Evolutionary conservation across 2,113 vertebrate species (phyloP), one percentile per base, ranked within the genome.

Genomic region (Acinonyx jubatus): DNA sequence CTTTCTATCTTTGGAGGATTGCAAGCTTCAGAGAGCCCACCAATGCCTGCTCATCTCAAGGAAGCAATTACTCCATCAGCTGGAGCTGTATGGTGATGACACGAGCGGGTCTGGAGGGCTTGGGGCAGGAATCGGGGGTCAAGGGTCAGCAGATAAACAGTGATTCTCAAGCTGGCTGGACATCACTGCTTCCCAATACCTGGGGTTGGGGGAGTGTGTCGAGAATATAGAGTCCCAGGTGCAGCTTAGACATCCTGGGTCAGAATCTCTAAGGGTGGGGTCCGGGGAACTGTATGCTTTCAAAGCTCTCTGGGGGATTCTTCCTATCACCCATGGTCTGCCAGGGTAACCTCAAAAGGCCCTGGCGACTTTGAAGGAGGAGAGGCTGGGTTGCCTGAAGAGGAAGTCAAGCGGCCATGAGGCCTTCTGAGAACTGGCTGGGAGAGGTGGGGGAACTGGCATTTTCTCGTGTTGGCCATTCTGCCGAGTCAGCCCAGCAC

Each of bases 401-500:
- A 94, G 80, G 66, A 89, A 82, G 23, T 55, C 4, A 68, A 78
- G 1, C 12, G 12, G 71, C 82, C 52, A 29, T 16, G 55, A 79
- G 73, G 55, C 33, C 83, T 92, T 79, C 66, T 8, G 23, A 85
- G 61, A 76, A n/a, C 73, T 14, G 19, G n/a, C 74, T 68, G 27
- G 84, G 91, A 65, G 66, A 90, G 76, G n/a, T 11, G 3, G 7
- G 14, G 45, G 48, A 66, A 76, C 52, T 74, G 73, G 89, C 68
- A 82, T 50, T 88, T 82, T 92, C 94, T 85, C 25, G 8, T 21
- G 0, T 29, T 84, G 68, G 65, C 57, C 3, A 31, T 97, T 97
- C 94, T 96, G 96, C 97, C 0, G 4, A 96, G 79, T 98, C 96
- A 96, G 97, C 93, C 78, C 73, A 25, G 81, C 48, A 1, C 82